Percentiles rank a stretch among this genome's conserved stretches.
phyloP scores from a whole-genome alignment of 2,888 invertebrate genomes.

The Oxytorus armatus region DNA sequence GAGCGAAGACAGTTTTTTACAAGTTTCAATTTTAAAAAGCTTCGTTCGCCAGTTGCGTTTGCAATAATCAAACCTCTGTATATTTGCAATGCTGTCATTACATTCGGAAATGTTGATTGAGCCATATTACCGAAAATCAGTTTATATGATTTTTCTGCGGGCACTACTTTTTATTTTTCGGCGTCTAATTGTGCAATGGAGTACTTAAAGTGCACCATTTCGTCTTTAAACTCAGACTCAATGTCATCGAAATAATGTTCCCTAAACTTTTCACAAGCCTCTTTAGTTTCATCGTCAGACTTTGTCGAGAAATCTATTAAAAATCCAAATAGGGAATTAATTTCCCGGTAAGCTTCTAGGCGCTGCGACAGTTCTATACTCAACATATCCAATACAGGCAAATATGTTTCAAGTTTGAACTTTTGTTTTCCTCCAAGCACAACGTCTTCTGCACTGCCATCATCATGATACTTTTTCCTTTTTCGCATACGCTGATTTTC shows the following conservation, averaged over 20 bases:
- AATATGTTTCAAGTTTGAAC: background rate
- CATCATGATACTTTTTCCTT: background rate
- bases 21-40: background rate
- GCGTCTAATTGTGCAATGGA: background rate
- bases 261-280: background rate
- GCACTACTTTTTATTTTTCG: background rate
- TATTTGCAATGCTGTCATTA: background rate
- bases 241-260: background rate
- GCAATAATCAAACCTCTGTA: background rate
- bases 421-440: background rate
- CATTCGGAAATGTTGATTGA: background rate
- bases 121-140: constrained; percentile 1
- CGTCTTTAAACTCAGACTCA: background rate
- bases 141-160: background rate
- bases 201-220: background rate
- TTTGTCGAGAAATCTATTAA: background rate
- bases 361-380: background rate
- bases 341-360: background rate
- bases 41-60: background rate
- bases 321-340: background rate
- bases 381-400: background rate
- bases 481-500: background rate
- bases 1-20: background rate
- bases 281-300: background rate
- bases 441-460: background rate